phyloP scores from a whole-genome alignment of 2,113 vertebrate genomes.

The Andinoacara biseriatus region DNA sequence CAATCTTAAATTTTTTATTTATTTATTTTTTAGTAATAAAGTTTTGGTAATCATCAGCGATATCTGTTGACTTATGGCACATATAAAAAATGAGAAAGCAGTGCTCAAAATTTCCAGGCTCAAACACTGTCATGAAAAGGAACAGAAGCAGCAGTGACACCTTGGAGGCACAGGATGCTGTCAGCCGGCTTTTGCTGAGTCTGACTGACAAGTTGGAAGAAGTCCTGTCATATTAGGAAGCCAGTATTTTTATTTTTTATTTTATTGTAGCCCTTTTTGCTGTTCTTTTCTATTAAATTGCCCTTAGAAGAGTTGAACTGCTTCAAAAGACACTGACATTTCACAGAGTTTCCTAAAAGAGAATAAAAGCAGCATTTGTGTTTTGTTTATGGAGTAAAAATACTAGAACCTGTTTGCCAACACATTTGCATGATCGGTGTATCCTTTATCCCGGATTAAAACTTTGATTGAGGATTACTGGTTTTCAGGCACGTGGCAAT shows the following conservation, averaged over 20 bases:
- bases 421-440: neutral
- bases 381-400: neutral
- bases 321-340: neutral
- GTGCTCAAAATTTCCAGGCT: neutral
- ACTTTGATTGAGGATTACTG: neutral
- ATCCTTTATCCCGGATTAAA: constrained; percentile 3
- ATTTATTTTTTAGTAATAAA: neutral
- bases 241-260: neutral
- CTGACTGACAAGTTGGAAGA: neutral
- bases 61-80: neutral
- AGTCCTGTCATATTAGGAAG: neutral
- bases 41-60: neutral
- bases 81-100: neutral
- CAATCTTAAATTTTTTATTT: neutral
- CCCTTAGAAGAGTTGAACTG: neutral
- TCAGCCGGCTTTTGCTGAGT: neutral
- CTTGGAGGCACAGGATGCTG: neutral
- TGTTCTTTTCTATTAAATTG: neutral
- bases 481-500: neutral
- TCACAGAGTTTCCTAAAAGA: constrained; percentile 3
- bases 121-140: neutral
- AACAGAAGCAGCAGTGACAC: neutral
- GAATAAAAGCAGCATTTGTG: constrained; percentile 2
- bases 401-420: constrained; percentile 3
- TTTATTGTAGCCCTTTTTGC: neutral